A percentile compares a stretch with the other conserved stretches of the same genome.
These are phyloP conservation scores for Nothoprocta pentlandii DNA, from an alignment of 2,113 vertebrate genomes.

Conservation along the genomic window DNA sequence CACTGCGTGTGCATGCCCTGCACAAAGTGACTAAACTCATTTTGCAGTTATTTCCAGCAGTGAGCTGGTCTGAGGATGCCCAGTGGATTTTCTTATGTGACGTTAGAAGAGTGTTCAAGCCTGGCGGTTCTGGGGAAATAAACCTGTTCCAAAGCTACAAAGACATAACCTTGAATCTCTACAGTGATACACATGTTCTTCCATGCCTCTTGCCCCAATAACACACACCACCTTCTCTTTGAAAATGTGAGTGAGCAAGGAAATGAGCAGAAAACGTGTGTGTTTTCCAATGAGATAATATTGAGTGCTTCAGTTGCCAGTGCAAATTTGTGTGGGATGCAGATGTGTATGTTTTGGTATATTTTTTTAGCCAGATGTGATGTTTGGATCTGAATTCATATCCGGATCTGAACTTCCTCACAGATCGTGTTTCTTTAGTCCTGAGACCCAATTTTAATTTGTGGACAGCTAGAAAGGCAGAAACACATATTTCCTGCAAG, in stretches of 20 bases:
- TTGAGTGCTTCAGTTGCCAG: rapidly evolving
- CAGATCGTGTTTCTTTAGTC: conserved; percentile 8
- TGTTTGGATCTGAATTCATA: background rate
- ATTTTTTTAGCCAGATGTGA: background rate
- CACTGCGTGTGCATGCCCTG: rapidly evolving
- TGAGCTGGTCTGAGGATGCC: rapidly evolving
- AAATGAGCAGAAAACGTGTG: background rate
- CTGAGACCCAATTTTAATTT: background rate
- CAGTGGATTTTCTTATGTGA: rapidly evolving
- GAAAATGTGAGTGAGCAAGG: background rate
- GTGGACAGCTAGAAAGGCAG: background rate
- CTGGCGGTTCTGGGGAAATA: background rate
- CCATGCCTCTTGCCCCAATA: background rate
- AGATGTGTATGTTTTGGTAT: background rate
- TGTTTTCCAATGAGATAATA: background rate
- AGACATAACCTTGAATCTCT: background rate
- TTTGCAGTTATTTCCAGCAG: rapidly evolving
- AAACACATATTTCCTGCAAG: background rate
- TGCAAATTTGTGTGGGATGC: background rate
- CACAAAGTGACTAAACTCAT: rapidly evolving
- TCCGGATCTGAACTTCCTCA: background rate
- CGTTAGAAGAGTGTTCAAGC: too few relatives aligned
- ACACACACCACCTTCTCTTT: rapidly evolving
- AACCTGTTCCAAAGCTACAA: background rate
- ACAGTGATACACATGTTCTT: background rate